Conservation (phyloP, 2,888 invertebrate species). For the Meloe dianella region DNA sequence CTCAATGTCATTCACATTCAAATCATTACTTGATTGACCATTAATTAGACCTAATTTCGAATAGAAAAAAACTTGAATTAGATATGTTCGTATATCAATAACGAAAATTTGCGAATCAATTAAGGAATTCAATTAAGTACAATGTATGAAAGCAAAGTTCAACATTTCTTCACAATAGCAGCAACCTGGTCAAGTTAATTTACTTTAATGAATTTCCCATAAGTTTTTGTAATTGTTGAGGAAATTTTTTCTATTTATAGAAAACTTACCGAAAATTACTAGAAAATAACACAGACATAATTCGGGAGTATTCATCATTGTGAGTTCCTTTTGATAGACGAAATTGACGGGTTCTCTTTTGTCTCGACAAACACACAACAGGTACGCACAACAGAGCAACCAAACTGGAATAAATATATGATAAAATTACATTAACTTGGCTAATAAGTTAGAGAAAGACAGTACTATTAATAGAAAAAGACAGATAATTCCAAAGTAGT, state of each 20-base stretch:
- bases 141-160: neutral
- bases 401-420: neutral
- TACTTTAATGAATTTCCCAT: too few relatives aligned
- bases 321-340: neutral
- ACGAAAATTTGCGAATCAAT: too few relatives aligned
- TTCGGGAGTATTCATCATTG: neutral
- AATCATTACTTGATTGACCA: conserved; percentile 34
- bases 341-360: neutral
- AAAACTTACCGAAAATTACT: neutral
- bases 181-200: too few relatives aligned
- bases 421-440: neutral
- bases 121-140: neutral
- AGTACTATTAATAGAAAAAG: neutral
- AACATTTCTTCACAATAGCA: neutral
- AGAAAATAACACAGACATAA: neutral
- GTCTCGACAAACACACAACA: neutral
- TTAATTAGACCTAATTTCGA: neutral
- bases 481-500: neutral
- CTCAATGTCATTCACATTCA: conserved; percentile 37
- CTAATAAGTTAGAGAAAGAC: neutral
- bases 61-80: too few relatives aligned
- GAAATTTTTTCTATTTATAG: neutral
- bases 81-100: too few relatives aligned
- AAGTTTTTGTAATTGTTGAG: too few relatives aligned
- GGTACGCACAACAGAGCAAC: neutral